phyloP scores from a whole-genome alignment of 2,113 vertebrate genomes.

The Mola mola region DNA sequence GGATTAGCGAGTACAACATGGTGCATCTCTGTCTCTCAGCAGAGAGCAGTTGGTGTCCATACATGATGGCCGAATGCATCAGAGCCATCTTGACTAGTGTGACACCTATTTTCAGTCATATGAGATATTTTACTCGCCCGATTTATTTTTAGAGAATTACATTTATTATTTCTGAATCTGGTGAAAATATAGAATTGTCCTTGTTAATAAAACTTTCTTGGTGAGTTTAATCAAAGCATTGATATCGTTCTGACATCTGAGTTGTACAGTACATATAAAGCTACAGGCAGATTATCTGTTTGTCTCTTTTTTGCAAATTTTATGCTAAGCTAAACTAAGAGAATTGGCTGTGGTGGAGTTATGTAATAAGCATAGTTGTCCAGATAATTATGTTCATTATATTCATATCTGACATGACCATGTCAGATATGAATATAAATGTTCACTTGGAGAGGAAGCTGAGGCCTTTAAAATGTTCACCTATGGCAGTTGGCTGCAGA shows the following conservation, averaged over 20 bases:
- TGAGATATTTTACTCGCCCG: constrained; percentile 24
- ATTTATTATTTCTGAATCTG: too few relatives aligned
- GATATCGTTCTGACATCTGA: background rate
- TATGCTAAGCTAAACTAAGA: background rate
- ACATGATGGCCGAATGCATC: constrained; percentile 59
- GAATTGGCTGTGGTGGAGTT: too few relatives aligned
- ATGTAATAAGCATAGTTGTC: too few relatives aligned
- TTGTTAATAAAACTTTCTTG: background rate
- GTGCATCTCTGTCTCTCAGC: constrained; percentile 48
- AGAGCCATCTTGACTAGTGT: constrained; percentile 36
- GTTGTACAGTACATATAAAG: background rate
- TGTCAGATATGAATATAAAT: too few relatives aligned
- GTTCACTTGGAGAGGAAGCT: too few relatives aligned
- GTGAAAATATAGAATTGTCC: too few relatives aligned
- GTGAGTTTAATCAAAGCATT: background rate
- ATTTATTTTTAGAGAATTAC: too few relatives aligned
- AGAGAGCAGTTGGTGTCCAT: constrained; percentile 77
- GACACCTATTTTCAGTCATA: constrained; percentile 29
- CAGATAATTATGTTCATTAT: too few relatives aligned
- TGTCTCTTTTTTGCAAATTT: background rate
- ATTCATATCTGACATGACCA: too few relatives aligned
- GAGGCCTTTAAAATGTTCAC: too few relatives aligned
- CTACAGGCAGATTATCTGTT: background rate
- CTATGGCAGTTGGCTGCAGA: too few relatives aligned
- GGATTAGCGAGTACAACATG: constrained; percentile 45